Base-by-base conservation (phyloP, 2,797 vertebrate species). In the Esox lucius region DNA sequence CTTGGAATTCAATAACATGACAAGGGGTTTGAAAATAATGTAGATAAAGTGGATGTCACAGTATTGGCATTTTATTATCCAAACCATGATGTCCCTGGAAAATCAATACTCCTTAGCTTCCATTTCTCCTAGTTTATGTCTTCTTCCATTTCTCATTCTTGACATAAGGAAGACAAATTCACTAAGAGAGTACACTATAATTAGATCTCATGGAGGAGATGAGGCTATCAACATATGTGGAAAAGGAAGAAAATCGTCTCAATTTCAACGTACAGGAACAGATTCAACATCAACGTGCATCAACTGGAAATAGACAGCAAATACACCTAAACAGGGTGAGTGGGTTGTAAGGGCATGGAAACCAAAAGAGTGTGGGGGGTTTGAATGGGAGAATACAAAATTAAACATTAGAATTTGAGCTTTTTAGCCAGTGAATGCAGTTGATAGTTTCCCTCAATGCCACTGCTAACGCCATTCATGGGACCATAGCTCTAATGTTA, bases 401-500 rank as follows among this genome's bases (percentile, higher is more conserved):
- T 8, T 19, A 13, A 16, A 22, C 16, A 53, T 26, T 35, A 68
- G 28, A 51, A 69, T 81, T 46, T 49, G 26, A 1, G 80, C 81
- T 91, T 92, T 92, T 95, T 93, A 93, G 89, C 93, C 93, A 79
- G 92, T 76, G 80, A 78, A 81, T 91, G 85, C 86, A 93, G 91
- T 93, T 93, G 93, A 53, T 53, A 53, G 93, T 95, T 95, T 95
- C 95, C 93, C 93, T 95, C 95, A 96, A 95, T 88, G 89, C 95
- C 95, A 95, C 96, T 96, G 95, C 94, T 95, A 95, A 94, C 93
- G 91, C 94, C 93, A 94, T 93, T 95, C 91, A 91, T 92, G 81
- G 93, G 94, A 94, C 95, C 93, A 94, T 94, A 95, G 95, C 95
- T 92, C 94, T 96, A 95, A 93, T 95, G 95, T 94, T 96, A 95